These are phyloP conservation scores for Drosophila orena DNA, from an alignment of 1,140 invertebrate genomes.

Conservation along the genomic window DNA sequence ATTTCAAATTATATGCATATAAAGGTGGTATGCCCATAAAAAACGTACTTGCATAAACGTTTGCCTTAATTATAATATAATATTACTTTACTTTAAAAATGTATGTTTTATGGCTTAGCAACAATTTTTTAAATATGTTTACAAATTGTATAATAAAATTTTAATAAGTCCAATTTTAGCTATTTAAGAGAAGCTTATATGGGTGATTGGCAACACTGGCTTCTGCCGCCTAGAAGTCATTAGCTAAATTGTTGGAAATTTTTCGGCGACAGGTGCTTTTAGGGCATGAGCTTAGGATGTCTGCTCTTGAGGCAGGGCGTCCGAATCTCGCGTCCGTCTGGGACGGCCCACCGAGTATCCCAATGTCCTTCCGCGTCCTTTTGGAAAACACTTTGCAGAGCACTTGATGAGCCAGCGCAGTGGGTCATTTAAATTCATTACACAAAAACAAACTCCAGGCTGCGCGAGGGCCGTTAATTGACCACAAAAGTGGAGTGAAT, in stretches of 20 bases:
- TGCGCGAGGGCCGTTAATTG: constrained; percentile 69
- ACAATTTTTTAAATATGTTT: too few species aligned
- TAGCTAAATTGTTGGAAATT: constrained; percentile 77
- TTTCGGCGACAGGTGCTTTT: constrained; percentile 76
- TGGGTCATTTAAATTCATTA: constrained; percentile 82
- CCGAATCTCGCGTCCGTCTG: background rate
- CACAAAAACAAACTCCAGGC: constrained; percentile 66
- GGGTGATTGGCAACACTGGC: constrained; percentile 3
- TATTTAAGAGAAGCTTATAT: background rate
- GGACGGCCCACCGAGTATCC: background rate
- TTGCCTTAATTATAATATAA: too few species aligned
- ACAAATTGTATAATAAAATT: too few species aligned
- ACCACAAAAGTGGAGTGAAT: constrained; percentile 73
- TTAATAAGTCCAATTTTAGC: too few species aligned
- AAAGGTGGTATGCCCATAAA: too few species aligned
- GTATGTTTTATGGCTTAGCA: too few species aligned
- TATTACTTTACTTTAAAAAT: too few species aligned
- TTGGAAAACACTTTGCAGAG: constrained; percentile 56
- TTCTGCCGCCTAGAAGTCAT: constrained; percentile 51
- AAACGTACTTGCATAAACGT: too few species aligned
- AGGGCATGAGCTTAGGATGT: constrained; percentile 37
- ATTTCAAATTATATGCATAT: background rate
- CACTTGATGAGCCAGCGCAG: constrained; percentile 52
- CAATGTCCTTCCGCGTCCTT: constrained; percentile 14
- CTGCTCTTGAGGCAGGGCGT: constrained; percentile 33